Evolutionary conservation across 1,140 invertebrate species (phyloP).

Genomic region (Bombus huntii): DNA sequence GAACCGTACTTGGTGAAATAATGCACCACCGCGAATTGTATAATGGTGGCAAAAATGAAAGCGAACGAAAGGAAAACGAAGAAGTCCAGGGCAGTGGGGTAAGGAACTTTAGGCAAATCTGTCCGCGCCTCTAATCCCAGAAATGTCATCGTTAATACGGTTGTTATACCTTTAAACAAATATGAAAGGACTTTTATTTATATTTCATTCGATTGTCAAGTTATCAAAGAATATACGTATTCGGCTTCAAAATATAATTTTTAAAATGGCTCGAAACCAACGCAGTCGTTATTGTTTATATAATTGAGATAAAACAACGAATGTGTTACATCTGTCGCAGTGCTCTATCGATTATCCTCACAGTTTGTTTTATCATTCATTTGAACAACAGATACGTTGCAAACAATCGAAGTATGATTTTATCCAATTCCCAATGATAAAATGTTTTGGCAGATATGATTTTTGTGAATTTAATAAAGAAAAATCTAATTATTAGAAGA

Average conservation of each 20-base stretch:
- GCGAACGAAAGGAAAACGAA: constrained; percentile 94
- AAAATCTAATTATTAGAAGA: too few relatives aligned
- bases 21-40: constrained; percentile 94
- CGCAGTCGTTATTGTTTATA: not conserved
- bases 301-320: not conserved
- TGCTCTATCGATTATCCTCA: not conserved
- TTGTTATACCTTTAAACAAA: constrained; percentile 88
- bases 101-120: constrained; percentile 93
- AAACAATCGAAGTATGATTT: not conserved
- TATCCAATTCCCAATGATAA: not conserved
- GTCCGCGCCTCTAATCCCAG: constrained; percentile 92
- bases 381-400: not conserved
- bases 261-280: too few relatives aligned
- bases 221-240: not conserved
- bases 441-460: not conserved
- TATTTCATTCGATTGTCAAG: not conserved
- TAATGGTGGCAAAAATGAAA: constrained; percentile 94
- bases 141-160: constrained; percentile 94
- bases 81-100: constrained; percentile 93
- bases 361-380: not conserved
- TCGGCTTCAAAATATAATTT: too few relatives aligned
- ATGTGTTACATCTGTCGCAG: not conserved
- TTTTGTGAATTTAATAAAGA: not conserved
- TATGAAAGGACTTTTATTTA: not conserved
- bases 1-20: constrained; percentile 95